Conservation (phyloP, 2,113 vertebrate species). For the Cepphus grylle region DNA sequence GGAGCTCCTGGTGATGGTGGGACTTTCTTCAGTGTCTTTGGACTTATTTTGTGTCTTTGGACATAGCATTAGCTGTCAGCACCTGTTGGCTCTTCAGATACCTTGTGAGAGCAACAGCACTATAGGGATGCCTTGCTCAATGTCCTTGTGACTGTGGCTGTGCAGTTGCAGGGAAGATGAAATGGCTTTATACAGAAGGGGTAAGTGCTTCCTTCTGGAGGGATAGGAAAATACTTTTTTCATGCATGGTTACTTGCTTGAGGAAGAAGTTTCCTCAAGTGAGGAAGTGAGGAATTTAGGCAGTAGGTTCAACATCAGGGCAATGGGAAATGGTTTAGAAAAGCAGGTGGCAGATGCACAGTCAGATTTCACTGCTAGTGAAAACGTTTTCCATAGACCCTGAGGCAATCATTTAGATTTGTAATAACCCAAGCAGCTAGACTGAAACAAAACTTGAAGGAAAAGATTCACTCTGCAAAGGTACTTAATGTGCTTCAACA, state of each 20-base stretch:
- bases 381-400: background rate
- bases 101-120: background rate
- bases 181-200: background rate
- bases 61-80: background rate
- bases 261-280: background rate
- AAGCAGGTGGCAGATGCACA: background rate
- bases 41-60: background rate
- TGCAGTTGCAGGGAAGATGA: background rate
- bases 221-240: background rate
- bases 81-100: background rate
- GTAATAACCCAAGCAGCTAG: background rate
- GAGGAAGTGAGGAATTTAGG: background rate
- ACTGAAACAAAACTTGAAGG: background rate
- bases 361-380: background rate
- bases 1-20: background rate
- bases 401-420: background rate
- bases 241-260: accelerated
- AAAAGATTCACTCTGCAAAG: background rate
- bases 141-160: background rate
- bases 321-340: background rate
- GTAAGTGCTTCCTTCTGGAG: background rate
- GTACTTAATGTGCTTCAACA: background rate
- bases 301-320: background rate
- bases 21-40: background rate
- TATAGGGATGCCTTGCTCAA: background rate